Evolutionary conservation across 2,797 vertebrate genomes (phyloP).

Genomic region (Argya squamiceps): DNA sequence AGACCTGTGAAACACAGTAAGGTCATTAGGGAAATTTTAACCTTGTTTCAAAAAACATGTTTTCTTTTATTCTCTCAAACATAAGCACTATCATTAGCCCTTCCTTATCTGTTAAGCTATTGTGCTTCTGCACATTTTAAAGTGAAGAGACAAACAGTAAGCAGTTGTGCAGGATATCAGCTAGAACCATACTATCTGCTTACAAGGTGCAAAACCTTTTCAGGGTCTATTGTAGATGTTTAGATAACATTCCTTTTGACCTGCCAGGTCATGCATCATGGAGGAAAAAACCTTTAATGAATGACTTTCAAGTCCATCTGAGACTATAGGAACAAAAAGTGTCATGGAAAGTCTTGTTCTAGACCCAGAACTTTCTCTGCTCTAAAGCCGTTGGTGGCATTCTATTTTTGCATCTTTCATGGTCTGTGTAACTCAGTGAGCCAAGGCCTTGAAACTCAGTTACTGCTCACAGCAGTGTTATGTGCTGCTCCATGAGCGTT

Average conservation of each 20-base stretch:
- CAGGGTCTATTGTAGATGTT: background rate
- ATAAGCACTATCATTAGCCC: background rate
- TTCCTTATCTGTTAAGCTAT: background rate
- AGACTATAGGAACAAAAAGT: background rate
- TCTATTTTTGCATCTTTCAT: background rate
- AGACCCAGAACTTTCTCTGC: background rate
- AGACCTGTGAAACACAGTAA: background rate
- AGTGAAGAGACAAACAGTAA: background rate
- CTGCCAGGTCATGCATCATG: background rate
- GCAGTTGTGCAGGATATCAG: background rate
- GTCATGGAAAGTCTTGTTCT: background rate
- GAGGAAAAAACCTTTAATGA: background rate
- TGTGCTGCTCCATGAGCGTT: background rate
- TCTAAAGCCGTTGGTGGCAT: background rate
- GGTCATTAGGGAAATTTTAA: background rate
- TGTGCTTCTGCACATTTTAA: background rate
- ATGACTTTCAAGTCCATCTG: background rate
- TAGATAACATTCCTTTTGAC: background rate
- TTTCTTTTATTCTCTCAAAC: background rate
- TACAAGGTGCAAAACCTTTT: background rate
- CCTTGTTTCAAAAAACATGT: background rate
- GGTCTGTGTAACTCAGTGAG: background rate
- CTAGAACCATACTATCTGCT: background rate
- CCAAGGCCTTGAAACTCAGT: background rate
- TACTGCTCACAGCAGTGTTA: background rate